Base-by-base conservation (phyloP, 2,888 invertebrate species). In the Alviniconcha strummeri region DNA sequence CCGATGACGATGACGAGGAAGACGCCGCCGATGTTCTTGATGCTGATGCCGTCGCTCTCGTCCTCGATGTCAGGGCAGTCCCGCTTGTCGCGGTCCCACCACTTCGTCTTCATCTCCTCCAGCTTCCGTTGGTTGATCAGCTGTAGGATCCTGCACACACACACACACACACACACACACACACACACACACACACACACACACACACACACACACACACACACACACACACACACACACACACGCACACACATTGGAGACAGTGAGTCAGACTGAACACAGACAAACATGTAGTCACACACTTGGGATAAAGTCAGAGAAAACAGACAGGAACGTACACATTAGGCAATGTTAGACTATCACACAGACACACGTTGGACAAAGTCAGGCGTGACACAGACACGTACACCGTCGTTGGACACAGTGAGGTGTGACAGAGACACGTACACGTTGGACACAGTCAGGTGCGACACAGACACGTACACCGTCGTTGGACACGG, bases 1-100 rank as follows among this genome's bases (percentile, higher is more conserved):
- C 98, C 98, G 89, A 98, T 98, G 91, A 98, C 97, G 87, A 99
- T 98, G 0, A 99, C 98, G 82, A 99, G 98, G 93, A 99, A 99
- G 0, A 99, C 99, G 0, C 99, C 99, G 87, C 95, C 99, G 88
- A 99, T 99, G 93, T 99, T 99, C 92, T 98, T 96, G 85, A 99
- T 98, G 85, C 98, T 98, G 92, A 99, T 99, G 80, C 99, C 99
- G 92, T 98, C 99, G 5, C 97, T 97, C 92, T 98, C 98, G 91
- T 98, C 97, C 92, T 98, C 97, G 89, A 97, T 96, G 89, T 97
- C 97, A 90, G 98, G 98, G 83, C 94, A 94, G 86, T 95, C 95
- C 85, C 96, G 96, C 9, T 96, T 0, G 96, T 96, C 91, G 87
- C 96, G 96, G 90, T 96, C 97, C 99, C 99, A 99, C 99, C 99